These are phyloP conservation scores for Amaurobius ferox DNA, from an alignment of 2,888 invertebrate genomes.

Conservation along the genomic window DNA sequence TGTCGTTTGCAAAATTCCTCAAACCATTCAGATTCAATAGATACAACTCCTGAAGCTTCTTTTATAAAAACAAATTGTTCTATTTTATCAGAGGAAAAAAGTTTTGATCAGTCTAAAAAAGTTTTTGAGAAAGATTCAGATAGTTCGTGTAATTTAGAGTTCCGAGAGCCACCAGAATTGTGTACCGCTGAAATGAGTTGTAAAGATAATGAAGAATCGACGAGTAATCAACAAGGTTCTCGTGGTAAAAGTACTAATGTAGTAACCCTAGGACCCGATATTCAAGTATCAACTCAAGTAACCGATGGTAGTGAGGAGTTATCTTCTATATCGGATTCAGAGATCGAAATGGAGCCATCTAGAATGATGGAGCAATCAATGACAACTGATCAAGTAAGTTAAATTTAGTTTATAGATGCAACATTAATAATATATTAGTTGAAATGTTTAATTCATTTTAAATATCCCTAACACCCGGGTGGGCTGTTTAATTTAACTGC, in stretches of 20 bases:
- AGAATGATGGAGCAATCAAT: slow-evolving; percentile 70
- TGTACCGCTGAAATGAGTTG: background rate
- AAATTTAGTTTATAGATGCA: too few species aligned
- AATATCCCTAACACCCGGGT: too few species aligned
- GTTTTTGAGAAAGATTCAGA: background rate
- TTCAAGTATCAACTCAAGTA: background rate
- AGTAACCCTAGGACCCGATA: background rate
- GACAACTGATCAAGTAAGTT: slow-evolving; percentile 69
- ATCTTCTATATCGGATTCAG: slow-evolving; percentile 22
- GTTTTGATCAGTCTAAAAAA: background rate
- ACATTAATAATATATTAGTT: too few species aligned
- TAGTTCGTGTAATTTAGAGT: slow-evolving; percentile 3
- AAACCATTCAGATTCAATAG: slow-evolving; percentile 3
- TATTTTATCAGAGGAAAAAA: background rate
- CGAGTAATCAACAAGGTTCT: background rate
- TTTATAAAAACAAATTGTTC: slow-evolving; percentile 18
- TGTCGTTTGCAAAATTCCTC: background rate
- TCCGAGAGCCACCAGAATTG: background rate
- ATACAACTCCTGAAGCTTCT: background rate
- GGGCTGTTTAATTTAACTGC: too few species aligned
- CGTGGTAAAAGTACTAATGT: background rate
- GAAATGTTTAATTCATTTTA: too few species aligned
- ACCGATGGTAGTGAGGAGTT: slow-evolving; percentile 26
- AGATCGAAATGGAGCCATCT: slow-evolving; percentile 58
- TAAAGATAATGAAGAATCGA: background rate